Base-by-base conservation (phyloP, 1,140 invertebrate species). In the Papilio aristodemus region DNA sequence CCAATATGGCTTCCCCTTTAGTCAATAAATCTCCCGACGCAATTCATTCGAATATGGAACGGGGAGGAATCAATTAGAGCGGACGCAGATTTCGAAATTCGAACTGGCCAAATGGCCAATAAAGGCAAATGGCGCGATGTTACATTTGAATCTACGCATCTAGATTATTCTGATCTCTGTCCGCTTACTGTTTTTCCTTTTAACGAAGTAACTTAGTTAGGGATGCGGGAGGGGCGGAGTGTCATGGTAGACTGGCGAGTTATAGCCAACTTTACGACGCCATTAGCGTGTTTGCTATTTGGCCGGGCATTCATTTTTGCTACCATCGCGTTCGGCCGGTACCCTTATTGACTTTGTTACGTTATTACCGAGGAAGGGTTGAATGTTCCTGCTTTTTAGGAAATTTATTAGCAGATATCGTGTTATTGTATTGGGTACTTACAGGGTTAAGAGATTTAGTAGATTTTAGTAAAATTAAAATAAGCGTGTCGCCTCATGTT, bases 241-340 rank as follows among this genome's bases (percentile, higher is more conserved):
- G 37, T 79, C 77, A 66, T 70, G 32, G 71, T 82, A 25, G 39
- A 66, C 50, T 66, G 63, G 63, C 63, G 63, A 77, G 64, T 60
- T 75, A 76, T 72, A 72, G 71, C 71, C 71, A 70, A 79, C 71
- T 86, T 87, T 86, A 86, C 76, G 81, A 77, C 64, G 74, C 79
- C 75, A 86, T 89, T 86, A 86, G 85, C 77, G 69, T 87, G 78
- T 88, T 89, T 87, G 84, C 82, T 84, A 77, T 81, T 81, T 73
- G 74, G 77, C 77, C 77, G 76, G 77, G 75, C 78, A 78, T 79
- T 77, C 75, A 83, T 84, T 85, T 85, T 79, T 79, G 79, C 80
- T 78, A 78, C 79, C 79, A 76, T 73, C 74, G 72, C 74, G 73
- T 79, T 80, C 80, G 77, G 76, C 70, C 78, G 75, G 70, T 73